Evolutionary conservation across 1,140 invertebrate species (phyloP).

Genomic region (Physella acuta): DNA sequence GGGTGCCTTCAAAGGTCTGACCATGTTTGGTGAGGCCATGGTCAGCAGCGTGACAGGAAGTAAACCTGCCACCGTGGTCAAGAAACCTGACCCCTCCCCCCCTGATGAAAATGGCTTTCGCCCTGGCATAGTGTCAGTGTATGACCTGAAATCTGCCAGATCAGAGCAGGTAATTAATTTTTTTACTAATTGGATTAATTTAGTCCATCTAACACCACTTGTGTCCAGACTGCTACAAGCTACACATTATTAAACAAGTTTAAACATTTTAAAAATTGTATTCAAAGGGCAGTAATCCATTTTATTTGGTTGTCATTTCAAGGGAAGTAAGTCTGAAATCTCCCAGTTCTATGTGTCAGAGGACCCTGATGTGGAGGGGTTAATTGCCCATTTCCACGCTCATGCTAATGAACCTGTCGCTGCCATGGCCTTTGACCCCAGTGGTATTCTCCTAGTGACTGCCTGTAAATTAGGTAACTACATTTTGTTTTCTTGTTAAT

Average conservation of each 20-base stretch:
- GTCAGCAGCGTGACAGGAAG: slow-evolving; percentile 82
- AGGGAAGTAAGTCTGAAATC: too few relatives aligned
- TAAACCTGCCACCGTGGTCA: slow-evolving; percentile 47
- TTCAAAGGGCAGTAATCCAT: too few relatives aligned
- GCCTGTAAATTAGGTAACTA: slow-evolving; percentile 85
- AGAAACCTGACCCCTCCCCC: slow-evolving; percentile 36
- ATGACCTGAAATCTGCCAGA: slow-evolving; percentile 72
- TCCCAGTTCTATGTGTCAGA: slow-evolving; percentile 54
- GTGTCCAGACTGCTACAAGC: too few relatives aligned
- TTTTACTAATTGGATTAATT: too few relatives aligned
- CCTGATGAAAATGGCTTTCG: slow-evolving; percentile 56
- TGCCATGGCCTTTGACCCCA: slow-evolving; percentile 87
- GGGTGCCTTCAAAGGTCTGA: slow-evolving; percentile 63
- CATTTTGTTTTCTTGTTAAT: background rate
- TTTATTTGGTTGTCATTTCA: too few relatives aligned
- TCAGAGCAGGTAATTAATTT: slow-evolving; percentile 43
- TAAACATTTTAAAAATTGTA: too few relatives aligned
- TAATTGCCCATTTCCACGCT: slow-evolving; percentile 92
- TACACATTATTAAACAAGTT: too few relatives aligned
- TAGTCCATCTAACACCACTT: too few relatives aligned
- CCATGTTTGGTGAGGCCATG: slow-evolving; percentile 88
- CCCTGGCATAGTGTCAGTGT: slow-evolving; percentile 83
- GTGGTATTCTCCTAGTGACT: slow-evolving; percentile 87
- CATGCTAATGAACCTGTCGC: slow-evolving; percentile 86
- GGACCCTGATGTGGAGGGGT: slow-evolving; percentile 52